A percentile compares a stretch with the other conserved stretches of the same genome.
These are phyloP conservation scores for Embidobia sp. DNA, from an alignment of 2,888 invertebrate genomes.

Conservation along the genomic window DNA sequence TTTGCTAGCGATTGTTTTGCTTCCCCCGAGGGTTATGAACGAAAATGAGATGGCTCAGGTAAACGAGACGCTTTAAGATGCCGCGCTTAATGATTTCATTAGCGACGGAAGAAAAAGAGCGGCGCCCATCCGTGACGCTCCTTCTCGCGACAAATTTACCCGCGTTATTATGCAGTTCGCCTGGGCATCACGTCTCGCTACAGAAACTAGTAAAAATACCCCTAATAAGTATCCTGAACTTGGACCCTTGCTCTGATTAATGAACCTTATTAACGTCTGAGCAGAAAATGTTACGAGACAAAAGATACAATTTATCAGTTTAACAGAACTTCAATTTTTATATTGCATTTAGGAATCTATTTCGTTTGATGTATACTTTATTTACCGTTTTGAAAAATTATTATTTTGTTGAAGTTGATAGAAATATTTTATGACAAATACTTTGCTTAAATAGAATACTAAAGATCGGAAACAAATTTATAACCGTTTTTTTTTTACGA, in stretches of 20 bases:
- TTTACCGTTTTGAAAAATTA: too few relatives aligned
- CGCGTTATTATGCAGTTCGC: constrained; percentile 44
- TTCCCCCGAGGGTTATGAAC: constrained; percentile 66
- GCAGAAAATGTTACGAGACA: constrained; percentile 19
- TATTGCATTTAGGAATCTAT: too few relatives aligned
- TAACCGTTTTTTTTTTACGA: too few relatives aligned
- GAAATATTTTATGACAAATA: too few relatives aligned
- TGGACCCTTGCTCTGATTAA: constrained; percentile 36
- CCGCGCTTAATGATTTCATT: constrained; percentile 76
- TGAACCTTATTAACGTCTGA: constrained; percentile 32
- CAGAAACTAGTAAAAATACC: constrained; percentile 43
- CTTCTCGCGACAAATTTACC: constrained; percentile 48
- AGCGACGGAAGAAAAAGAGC: constrained; percentile 64
- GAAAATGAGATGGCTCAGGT: constrained; percentile 72
- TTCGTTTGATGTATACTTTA: too few relatives aligned
- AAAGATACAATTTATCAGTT: too few relatives aligned
- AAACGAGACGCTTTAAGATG: constrained; percentile 70
- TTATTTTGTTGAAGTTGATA: too few relatives aligned
- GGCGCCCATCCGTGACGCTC: constrained; percentile 12
- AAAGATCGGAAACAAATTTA: too few relatives aligned
- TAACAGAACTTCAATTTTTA: too few relatives aligned
- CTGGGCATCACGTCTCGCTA: constrained; percentile 13
- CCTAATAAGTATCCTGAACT: constrained; percentile 48
- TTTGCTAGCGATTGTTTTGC: constrained; percentile 52
- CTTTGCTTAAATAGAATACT: too few relatives aligned